Percentiles rank a stretch among this genome's conserved stretches.
Evolutionary conservation across 53 echinoderm and acorn worm genomes (phyloP).

Genomic region (Stichopus horrens): DNA sequence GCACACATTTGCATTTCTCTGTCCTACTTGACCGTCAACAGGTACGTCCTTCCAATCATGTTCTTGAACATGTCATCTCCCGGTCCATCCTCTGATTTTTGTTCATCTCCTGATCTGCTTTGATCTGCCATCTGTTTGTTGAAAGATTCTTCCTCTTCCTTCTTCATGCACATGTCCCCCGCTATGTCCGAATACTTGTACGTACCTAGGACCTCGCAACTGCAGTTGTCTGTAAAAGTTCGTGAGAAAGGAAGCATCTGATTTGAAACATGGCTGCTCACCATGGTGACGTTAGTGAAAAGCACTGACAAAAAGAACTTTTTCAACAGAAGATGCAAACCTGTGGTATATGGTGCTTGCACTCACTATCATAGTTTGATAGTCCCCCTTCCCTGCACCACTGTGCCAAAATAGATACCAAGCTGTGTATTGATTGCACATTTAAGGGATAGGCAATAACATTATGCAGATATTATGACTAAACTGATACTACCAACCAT

Average conservation of each 20-base stretch:
- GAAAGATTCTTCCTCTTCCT: constrained; percentile 13
- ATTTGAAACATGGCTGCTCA: too few relatives aligned
- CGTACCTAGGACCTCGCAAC: constrained; percentile 37
- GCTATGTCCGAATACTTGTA: constrained; percentile 39
- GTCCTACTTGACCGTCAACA: constrained; percentile 15
- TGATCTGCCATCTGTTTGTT: constrained; percentile 28
- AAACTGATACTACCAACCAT: too few relatives aligned
- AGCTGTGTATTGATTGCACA: too few relatives aligned
- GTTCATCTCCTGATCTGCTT: not conserved
- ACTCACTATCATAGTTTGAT: too few relatives aligned
- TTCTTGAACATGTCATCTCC: constrained; percentile 11
- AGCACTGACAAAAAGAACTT: not conserved
- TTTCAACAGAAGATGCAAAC: not conserved
- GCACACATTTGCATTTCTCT: too few relatives aligned
- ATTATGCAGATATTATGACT: too few relatives aligned
- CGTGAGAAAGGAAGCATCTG: not conserved
- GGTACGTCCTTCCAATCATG: constrained; percentile 27
- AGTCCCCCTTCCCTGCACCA: too few relatives aligned
- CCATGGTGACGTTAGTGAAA: not conserved
- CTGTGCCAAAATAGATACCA: too few relatives aligned
- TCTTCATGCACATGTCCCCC: constrained; percentile 15
- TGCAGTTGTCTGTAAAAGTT: constrained; percentile 18
- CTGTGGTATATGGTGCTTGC: too few relatives aligned
- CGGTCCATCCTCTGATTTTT: not conserved
- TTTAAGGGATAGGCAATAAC: too few relatives aligned